Base-by-base conservation (phyloP, 2,113 vertebrate species). In the Nannospalax galili region DNA sequence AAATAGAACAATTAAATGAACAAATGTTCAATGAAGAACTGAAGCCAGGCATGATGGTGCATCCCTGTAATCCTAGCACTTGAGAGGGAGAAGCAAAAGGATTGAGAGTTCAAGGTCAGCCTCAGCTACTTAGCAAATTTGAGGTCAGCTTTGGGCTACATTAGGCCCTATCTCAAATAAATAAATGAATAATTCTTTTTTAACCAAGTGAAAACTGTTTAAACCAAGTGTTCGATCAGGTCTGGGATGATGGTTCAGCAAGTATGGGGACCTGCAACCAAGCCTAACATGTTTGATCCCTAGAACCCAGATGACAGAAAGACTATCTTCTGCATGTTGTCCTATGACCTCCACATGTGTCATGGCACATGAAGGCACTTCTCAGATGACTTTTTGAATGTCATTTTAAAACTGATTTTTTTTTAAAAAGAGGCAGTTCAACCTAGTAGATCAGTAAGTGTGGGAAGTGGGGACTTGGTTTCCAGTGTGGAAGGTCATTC, bases 131-230 rank as follows among this genome's bases (percentile, higher is more conserved):
- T 58, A 72, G 69, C 40, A 56, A 86, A 22, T n/a, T 15, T 72
- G 48, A 86, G 35, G 67, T 4, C 35, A 73, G 26, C 56, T 48
- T n/a, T 86, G 26, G 24, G 19, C 48, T 40, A 58, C 1, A 7
- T 40, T 37, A 58, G n/a, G 72, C 52, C 67, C 69, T 72, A n/a
- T 30, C 69, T 73, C 48, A 72, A 48, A 52, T 52, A 52, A 48
- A 35, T 12, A 65, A 65, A 84, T 20, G 12, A 88, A 88, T 74
- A 20, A 19, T 52, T 82, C 32, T 60, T 90, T 75, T 72, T 81
- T 73, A 48, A 62, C n/a, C 77, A 74, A 92, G 48, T 73, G 48
- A 79, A 86, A 94, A 26, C 24, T 88, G 67, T 91, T 60, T 52
- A 20, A 92, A 45, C 24, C 77, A 77, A 72, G 0, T 88, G 4